Evolutionary conservation across 2,888 invertebrate species (phyloP).

Genomic region (Conus canariensis): DNA sequence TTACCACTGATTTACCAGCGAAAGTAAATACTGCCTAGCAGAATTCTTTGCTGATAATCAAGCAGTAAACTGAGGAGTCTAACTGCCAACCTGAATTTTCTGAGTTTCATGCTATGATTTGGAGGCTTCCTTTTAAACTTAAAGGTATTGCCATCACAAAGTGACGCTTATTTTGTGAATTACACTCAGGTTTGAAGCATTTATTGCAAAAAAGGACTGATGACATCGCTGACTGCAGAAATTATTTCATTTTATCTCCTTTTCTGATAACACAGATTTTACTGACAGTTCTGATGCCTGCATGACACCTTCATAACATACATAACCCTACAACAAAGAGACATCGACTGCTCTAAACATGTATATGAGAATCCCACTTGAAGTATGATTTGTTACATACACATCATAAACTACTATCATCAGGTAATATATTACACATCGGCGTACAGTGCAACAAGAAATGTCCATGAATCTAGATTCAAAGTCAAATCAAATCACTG

Average conservation of each 20-base stretch:
- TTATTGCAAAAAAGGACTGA: background rate
- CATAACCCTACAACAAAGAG: background rate
- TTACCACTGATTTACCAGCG: too few relatives aligned
- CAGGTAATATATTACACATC: background rate
- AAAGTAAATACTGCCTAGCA: too few relatives aligned
- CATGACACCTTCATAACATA: background rate
- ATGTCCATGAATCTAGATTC: background rate
- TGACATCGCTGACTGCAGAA: background rate
- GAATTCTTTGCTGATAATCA: too few relatives aligned
- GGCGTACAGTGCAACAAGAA: background rate
- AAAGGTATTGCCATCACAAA: background rate
- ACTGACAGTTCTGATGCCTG: slow-evolving; percentile 19
- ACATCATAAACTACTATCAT: background rate
- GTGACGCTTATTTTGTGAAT: too few relatives aligned
- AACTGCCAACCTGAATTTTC: too few relatives aligned
- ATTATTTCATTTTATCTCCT: background rate
- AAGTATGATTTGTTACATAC: background rate
- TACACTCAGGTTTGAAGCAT: too few relatives aligned
- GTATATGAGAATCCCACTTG: background rate
- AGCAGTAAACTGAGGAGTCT: too few relatives aligned
- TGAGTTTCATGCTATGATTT: too few relatives aligned
- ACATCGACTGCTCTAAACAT: background rate
- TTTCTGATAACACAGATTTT: background rate
- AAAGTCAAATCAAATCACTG: background rate
- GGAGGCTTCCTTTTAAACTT: too few relatives aligned